phyloP scores from a whole-genome alignment of 30 jellyfish, hydroid and myxozoan genomes.

The Sanderia malayensis region DNA sequence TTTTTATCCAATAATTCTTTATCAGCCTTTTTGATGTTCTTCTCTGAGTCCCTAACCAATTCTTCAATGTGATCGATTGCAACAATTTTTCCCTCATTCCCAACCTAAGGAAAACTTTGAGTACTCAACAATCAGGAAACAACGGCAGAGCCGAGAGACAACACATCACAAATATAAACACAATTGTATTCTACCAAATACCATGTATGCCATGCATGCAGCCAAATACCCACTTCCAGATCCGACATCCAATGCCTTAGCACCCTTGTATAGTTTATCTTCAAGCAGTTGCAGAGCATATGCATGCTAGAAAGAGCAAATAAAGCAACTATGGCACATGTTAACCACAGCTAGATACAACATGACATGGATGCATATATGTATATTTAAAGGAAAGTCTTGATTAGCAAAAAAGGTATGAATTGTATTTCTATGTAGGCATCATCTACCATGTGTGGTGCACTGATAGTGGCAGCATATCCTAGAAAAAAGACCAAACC shows the following conservation, averaged over 20 bases:
- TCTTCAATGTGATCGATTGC: constrained; percentile 96
- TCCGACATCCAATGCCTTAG: constrained; percentile 96
- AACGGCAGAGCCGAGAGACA: too few relatives aligned
- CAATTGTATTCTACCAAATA: too few relatives aligned
- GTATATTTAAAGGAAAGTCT: too few relatives aligned
- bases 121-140: too few relatives aligned
- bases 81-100: constrained; percentile 78
- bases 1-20: constrained; percentile 70
- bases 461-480: constrained; percentile 97
- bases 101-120: constrained; percentile 56
- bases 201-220: constrained; percentile 99
- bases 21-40: constrained; percentile 73
- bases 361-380: too few relatives aligned
- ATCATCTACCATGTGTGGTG: constrained; percentile 99
- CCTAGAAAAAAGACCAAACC: constrained; percentile 72
- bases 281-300: constrained; percentile 95
- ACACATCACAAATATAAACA: too few relatives aligned
- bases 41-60: constrained; percentile 70
- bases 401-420: too few relatives aligned
- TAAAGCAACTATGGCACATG: too few relatives aligned
- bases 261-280: constrained; percentile 75
- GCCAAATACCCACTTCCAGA: constrained; percentile 99
- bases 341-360: too few relatives aligned
- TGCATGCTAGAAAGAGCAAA: constrained; percentile 89
- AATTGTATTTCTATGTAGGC: too few relatives aligned